Evolutionary conservation across 2,888 invertebrate genomes (phyloP).

Genomic region (Epistrophe grossulariae): DNA sequence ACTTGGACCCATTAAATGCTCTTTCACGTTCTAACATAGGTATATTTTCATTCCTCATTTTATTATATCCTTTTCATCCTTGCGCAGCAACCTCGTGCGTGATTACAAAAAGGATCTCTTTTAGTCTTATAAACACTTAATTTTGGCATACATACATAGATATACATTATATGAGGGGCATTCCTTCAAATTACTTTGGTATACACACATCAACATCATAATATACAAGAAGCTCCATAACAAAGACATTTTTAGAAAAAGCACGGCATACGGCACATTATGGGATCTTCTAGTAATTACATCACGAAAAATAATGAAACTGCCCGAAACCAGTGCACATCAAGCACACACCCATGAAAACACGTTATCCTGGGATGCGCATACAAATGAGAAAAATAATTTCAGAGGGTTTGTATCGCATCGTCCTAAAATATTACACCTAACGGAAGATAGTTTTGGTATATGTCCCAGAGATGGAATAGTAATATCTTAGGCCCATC

Average conservation of each 20-base stretch:
- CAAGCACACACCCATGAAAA: not conserved
- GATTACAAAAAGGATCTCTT: constrained; percentile 63
- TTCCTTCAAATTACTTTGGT: constrained; percentile 40
- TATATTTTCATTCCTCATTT: constrained; percentile 41
- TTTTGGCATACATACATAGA: constrained; percentile 25
- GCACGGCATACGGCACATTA: constrained; percentile 7
- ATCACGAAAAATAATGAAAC: constrained; percentile 67
- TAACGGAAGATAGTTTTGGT: not conserved
- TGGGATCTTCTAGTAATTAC: constrained; percentile 63
- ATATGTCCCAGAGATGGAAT: not conserved
- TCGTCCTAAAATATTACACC: constrained; percentile 17
- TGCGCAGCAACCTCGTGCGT: constrained; percentile 48
- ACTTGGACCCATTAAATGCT: constrained; percentile 62
- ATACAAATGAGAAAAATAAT: constrained; percentile 52
- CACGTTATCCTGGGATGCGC: constrained; percentile 22
- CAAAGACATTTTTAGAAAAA: constrained; percentile 27
- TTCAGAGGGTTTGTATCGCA: not conserved
- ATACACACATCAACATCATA: constrained; percentile 8
- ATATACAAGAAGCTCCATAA: not conserved
- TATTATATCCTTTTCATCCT: constrained; percentile 53
- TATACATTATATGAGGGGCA: not conserved
- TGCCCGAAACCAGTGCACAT: constrained; percentile 28
- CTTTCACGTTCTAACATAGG: constrained; percentile 40
- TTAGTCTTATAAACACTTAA: constrained; percentile 58
- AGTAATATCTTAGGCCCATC: not conserved